phyloP scores from a whole-genome alignment of 2,888 invertebrate species.

The Chymomyza fuscimana region DNA sequence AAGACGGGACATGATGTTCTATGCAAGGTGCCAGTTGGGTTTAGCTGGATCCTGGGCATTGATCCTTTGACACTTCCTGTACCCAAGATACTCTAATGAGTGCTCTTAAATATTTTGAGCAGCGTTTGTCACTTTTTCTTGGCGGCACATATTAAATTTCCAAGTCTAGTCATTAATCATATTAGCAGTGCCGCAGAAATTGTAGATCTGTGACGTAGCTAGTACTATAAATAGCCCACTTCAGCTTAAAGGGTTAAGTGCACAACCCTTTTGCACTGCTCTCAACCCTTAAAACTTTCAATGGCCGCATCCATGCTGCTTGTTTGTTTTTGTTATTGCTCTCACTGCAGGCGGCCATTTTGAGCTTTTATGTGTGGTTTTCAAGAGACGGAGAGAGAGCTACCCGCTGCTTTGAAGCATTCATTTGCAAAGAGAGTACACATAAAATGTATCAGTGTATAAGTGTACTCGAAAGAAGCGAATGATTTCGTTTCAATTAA shows the following conservation, averaged over 20 bases:
- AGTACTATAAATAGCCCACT: neutral
- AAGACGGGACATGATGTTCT: conserved; percentile 34
- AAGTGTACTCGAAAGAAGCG: too few species aligned
- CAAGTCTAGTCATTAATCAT: conserved; percentile 36
- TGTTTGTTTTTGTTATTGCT: neutral
- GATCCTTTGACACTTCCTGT: conserved; percentile 48
- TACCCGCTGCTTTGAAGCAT: neutral
- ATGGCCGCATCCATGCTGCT: conserved; percentile 46
- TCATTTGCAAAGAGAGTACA: too few species aligned
- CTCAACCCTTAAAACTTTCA: conserved; percentile 50
- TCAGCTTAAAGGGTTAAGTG: conserved; percentile 42
- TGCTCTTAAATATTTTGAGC: conserved; percentile 49
- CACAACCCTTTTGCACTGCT: neutral
- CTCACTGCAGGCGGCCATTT: conserved; percentile 31
- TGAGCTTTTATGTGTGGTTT: conserved; percentile 29
- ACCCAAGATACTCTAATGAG: conserved; percentile 18
- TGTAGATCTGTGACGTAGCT: neutral
- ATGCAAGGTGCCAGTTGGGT: conserved; percentile 29
- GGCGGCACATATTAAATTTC: conserved; percentile 26
- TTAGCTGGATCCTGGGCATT: conserved; percentile 36
- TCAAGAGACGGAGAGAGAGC: neutral
- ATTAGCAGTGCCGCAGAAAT: neutral
- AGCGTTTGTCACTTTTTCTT: conserved; percentile 28
- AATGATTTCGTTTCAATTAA: too few species aligned
- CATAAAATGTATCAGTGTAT: too few species aligned